Conservation (phyloP, 1,140 invertebrate genomes). For the Neodiprion virginianus region DNA sequence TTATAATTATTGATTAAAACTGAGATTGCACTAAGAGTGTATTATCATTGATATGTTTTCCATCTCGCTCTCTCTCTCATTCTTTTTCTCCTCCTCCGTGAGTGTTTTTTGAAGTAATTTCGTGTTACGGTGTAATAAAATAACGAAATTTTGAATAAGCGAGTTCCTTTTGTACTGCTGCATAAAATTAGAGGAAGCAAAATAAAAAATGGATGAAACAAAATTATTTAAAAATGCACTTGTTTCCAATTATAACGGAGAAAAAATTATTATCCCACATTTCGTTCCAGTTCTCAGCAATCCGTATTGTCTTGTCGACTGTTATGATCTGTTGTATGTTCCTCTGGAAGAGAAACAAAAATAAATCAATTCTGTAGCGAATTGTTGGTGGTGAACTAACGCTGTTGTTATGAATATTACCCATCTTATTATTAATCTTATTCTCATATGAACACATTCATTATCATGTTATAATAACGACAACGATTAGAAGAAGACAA, state of each 20-base stretch:
- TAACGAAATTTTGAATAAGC: not conserved
- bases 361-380: not conserved
- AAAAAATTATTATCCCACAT: not conserved
- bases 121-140: not conserved
- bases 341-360: not conserved
- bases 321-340: not conserved
- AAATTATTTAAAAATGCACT: not conserved
- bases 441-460: too few relatives aligned
- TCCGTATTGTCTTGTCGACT: not conserved
- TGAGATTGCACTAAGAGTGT: not conserved
- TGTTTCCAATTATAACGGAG: not conserved
- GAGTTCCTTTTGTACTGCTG: constrained; percentile 4
- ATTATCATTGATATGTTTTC: not conserved
- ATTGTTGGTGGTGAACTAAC: too few relatives aligned
- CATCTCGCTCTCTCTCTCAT: too few relatives aligned
- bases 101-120: not conserved
- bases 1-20: not conserved
- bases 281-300: not conserved
- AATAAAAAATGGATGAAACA: too few relatives aligned
- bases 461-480: too few relatives aligned
- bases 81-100: not conserved
- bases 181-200: not conserved
- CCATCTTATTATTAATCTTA: too few relatives aligned
- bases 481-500: too few relatives aligned
- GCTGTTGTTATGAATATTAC: too few relatives aligned